Conservation (phyloP, 2,113 vertebrate genomes). For the Leptobrachium ailaonicum region DNA sequence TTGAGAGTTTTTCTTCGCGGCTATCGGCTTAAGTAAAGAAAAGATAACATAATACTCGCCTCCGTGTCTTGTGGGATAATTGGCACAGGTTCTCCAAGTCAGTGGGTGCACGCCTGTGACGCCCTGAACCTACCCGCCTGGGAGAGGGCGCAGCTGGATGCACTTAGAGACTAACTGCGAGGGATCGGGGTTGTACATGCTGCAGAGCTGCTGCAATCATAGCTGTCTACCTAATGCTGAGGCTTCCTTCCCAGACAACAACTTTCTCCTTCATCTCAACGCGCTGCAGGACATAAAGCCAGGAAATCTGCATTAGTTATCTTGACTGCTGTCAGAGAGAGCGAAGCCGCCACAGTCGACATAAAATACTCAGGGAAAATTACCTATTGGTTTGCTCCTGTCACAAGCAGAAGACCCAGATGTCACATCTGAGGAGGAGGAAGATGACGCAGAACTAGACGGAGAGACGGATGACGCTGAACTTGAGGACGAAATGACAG, state of each 20-base stretch:
- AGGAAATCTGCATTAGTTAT: slow-evolving; percentile 98
- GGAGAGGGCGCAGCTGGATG: slow-evolving; percentile 88
- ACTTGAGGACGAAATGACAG: slow-evolving; percentile 96
- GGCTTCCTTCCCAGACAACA: slow-evolving; percentile 93
- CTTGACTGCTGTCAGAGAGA: slow-evolving; percentile 94
- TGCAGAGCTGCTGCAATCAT: slow-evolving; percentile 99
- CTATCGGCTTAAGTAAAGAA: too few species aligned
- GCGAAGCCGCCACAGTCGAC: slow-evolving; percentile 90
- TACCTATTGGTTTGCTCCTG: slow-evolving; percentile 91
- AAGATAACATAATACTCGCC: too few species aligned
- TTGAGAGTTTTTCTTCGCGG: too few species aligned
- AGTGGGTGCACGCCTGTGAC: slow-evolving; percentile 95
- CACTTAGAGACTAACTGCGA: slow-evolving; percentile 97
- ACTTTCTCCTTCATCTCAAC: slow-evolving; percentile 88
- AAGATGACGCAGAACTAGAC: slow-evolving; percentile 73
- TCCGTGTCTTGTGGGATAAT: too few species aligned
- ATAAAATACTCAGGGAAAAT: slow-evolving; percentile 97
- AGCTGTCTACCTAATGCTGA: slow-evolving; percentile 95
- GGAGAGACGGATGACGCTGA: slow-evolving; percentile 87
- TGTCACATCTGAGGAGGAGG: slow-evolving; percentile 91
- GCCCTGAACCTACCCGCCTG: slow-evolving; percentile 80
- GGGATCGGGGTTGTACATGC: slow-evolving; percentile 91
- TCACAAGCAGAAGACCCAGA: slow-evolving; percentile 86
- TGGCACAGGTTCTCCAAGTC: slow-evolving; percentile 83
- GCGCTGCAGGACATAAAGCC: slow-evolving; percentile 85